These are phyloP conservation scores for Cistogaster globosa DNA, from an alignment of 2,888 invertebrate genomes.

Conservation along the genomic window DNA sequence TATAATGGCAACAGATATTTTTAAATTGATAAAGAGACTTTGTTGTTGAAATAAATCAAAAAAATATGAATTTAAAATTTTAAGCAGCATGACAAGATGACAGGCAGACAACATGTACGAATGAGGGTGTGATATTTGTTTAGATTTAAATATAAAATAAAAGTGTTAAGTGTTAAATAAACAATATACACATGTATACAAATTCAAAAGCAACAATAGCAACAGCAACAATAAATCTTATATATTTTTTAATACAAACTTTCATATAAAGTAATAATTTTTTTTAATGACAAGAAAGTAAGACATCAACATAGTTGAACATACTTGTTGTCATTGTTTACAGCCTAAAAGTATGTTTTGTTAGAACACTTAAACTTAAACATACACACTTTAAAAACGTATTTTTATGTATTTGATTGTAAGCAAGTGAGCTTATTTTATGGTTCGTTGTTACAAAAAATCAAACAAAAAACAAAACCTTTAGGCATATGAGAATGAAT, in stretches of 20 bases:
- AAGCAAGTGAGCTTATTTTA: constrained; percentile 55
- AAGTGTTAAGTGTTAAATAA: constrained; percentile 62
- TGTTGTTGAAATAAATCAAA: too few relatives aligned
- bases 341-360: constrained; percentile 70
- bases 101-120: constrained; percentile 3
- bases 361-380: constrained; percentile 53
- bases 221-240: background rate
- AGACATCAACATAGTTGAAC: constrained; percentile 66
- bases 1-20: constrained; percentile 24
- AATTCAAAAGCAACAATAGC: background rate
- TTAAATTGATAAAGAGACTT: background rate
- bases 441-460: constrained; percentile 23
- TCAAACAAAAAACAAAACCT: too few relatives aligned
- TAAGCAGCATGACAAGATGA: background rate
- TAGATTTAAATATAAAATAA: constrained; percentile 53
- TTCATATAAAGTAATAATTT: constrained; percentile 47
- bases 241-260: constrained; percentile 2
- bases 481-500: constrained; percentile 1
- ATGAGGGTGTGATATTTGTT: constrained; percentile 39
- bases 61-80: too few relatives aligned
- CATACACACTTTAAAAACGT: background rate
- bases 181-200: constrained; percentile 51
- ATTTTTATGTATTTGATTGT: background rate
- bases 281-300: constrained; percentile 62
- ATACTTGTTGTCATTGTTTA: constrained; percentile 70